Percentiles rank a stretch among this genome's conserved stretches.
These are phyloP conservation scores for Diplodus sargus DNA, from an alignment of 2,797 vertebrate genomes.

Conservation along the genomic window DNA sequence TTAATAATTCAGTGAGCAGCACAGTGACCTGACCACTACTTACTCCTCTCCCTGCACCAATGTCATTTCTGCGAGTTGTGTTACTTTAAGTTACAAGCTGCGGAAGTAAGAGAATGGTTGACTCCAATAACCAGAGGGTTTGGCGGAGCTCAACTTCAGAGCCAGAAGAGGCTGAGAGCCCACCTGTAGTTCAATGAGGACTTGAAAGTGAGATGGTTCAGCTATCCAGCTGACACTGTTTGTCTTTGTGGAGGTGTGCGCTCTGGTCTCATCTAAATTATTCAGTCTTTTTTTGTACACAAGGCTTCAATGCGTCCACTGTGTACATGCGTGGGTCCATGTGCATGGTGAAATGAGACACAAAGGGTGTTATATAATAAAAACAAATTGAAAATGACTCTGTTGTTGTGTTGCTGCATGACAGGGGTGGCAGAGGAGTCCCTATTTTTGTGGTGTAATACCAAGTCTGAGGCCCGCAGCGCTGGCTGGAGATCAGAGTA, in stretches of 20 bases:
- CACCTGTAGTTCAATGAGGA: constrained; percentile 43
- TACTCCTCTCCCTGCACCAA: constrained; percentile 23
- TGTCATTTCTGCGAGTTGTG: constrained; percentile 20
- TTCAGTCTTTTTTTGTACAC: constrained; percentile 62
- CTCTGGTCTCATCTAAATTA: constrained; percentile 70
- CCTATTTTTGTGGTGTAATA: constrained; percentile 17
- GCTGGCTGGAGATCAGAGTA: constrained; percentile 42
- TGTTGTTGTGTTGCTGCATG: constrained; percentile 25
- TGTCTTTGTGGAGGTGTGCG: constrained; percentile 38
- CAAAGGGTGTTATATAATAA: constrained; percentile 52
- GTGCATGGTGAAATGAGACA: constrained; percentile 32
- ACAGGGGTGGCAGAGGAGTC: constrained; percentile 16
- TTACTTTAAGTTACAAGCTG: constrained; percentile 25
- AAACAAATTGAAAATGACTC: not conserved
- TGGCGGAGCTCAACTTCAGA: constrained; percentile 18
- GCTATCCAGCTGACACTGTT: constrained; percentile 32
- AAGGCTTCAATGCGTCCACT: constrained; percentile 32
- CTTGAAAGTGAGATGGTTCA: constrained; percentile 52
- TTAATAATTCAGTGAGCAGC: constrained; percentile 75
- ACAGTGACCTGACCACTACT: constrained; percentile 54
- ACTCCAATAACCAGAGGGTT: constrained; percentile 14
- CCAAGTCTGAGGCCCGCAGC: constrained; percentile 26
- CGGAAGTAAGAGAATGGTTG: constrained; percentile 6
- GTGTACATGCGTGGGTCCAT: constrained; percentile 21
- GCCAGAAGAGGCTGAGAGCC: constrained; percentile 13